Conservation (phyloP, 2,797 vertebrate genomes). For the Neomorphus geoffroyi region DNA sequence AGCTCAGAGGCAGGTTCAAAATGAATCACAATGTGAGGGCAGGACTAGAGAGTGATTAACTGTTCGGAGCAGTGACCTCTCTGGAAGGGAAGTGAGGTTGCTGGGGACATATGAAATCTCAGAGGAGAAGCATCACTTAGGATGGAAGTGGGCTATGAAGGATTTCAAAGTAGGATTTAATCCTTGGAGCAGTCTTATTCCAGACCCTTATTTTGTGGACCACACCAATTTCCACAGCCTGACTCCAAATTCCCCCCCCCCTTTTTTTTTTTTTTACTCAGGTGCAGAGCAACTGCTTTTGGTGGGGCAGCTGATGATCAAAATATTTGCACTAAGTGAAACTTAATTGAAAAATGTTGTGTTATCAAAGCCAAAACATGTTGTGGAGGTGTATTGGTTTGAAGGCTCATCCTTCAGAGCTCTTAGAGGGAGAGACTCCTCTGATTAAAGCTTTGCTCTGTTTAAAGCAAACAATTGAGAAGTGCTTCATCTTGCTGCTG, state of each 20-base stretch:
- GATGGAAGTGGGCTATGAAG: not conserved
- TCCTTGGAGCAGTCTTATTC: not conserved
- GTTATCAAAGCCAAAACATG: not conserved
- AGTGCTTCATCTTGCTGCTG: constrained; percentile 26
- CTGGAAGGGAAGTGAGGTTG: not conserved
- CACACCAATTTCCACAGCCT: not conserved
- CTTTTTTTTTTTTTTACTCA: fast-evolving
- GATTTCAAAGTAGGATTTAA: not conserved
- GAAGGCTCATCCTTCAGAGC: constrained; percentile 6
- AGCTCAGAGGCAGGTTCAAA: constrained; percentile 55
- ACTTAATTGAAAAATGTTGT: not conserved
- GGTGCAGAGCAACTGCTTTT: not conserved
- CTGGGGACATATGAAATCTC: not conserved
- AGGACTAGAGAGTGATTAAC: constrained; percentile 40
- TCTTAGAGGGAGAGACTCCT: not conserved
- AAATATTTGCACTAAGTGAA: not conserved
- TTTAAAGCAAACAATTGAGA: constrained; percentile 26
- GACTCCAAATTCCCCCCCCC: not conserved
- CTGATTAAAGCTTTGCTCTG: not conserved
- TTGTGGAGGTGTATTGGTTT: not conserved
- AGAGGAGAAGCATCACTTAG: not conserved
- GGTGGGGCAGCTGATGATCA: not conserved
- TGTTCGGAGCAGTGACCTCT: not conserved
- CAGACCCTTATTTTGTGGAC: not conserved
- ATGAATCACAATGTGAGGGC: constrained; percentile 47